A percentile compares a stretch with the other conserved stretches of the same genome.
These are phyloP conservation scores for Coturnix japonica DNA, from an alignment of 2,113 vertebrate genomes.

Conservation along the genomic window DNA sequence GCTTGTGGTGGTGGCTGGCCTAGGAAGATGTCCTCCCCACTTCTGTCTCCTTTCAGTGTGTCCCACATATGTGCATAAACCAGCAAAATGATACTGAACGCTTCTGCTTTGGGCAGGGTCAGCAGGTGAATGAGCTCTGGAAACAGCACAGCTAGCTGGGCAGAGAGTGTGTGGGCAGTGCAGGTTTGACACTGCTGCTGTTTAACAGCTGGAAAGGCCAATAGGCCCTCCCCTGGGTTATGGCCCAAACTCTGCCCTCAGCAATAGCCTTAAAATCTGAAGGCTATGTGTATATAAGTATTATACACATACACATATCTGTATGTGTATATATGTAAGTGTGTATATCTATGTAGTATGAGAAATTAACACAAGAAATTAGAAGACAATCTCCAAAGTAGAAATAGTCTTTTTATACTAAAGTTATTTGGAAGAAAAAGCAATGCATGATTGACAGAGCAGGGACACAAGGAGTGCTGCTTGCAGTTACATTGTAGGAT, in stretches of 20 bases:
- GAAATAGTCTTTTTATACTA: background rate
- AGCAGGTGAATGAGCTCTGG: background rate
- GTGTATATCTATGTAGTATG: no score
- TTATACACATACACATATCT: background rate
- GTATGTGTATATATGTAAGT: background rate
- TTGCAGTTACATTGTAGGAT: background rate
- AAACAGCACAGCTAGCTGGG: background rate
- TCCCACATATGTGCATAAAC: accelerated
- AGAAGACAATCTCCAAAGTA: background rate
- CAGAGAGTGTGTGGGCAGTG: background rate
- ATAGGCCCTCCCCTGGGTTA: background rate
- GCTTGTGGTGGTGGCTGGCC: background rate
- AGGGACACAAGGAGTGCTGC: background rate
- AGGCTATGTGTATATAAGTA: background rate
- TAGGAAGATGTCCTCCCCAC: background rate
- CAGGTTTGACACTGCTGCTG: background rate
- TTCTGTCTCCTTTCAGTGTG: background rate
- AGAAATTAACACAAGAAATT: background rate
- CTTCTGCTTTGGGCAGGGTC: accelerated
- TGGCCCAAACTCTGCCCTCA: background rate
- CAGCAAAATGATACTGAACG: background rate
- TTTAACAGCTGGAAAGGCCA: background rate
- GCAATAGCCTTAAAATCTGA: background rate
- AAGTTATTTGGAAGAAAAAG: background rate
- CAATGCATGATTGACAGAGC: background rate